A percentile compares a stretch with the other conserved stretches of the same genome.
Evolutionary conservation across 2,797 vertebrate genomes (phyloP).

Genomic region (Hyperoplus lanceolatus): DNA sequence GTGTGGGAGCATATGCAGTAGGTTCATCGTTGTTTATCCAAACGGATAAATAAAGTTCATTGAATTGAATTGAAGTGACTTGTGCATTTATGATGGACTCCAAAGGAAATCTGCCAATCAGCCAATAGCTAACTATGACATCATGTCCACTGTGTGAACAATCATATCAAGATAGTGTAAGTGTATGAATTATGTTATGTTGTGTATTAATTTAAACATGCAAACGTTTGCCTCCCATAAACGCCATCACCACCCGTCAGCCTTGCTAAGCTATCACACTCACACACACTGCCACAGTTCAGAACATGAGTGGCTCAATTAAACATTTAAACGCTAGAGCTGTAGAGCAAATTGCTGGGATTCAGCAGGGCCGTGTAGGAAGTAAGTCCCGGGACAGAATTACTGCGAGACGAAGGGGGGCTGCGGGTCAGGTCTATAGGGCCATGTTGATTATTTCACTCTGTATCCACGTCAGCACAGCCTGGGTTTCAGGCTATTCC

Average conservation of each 20-base stretch:
- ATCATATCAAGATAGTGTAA: conserved; percentile 10
- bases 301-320: conserved; percentile 78
- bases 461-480: conserved; percentile 38
- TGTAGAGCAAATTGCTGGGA: conserved; percentile 83
- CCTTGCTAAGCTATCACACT: conserved; percentile 23
- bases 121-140: conserved; percentile 11
- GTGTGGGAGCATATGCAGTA: background rate
- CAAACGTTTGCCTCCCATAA: conserved; percentile 23
- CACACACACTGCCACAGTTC: conserved; percentile 50
- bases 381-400: conserved; percentile 76
- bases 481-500: conserved; percentile 66
- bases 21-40: background rate
- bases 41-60: too few species aligned
- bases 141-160: conserved; percentile 8
- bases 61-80: background rate
- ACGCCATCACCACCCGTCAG: conserved; percentile 27
- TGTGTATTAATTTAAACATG: conserved; percentile 57
- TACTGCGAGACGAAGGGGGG: conserved; percentile 50
- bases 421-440: conserved; percentile 74
- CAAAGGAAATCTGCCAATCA: conserved; percentile 14
- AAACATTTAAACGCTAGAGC: conserved; percentile 83
- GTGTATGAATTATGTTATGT: conserved; percentile 34
- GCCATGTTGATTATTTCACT: conserved; percentile 60
- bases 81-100: conserved; percentile 11
- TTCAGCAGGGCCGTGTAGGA: conserved; percentile 78